A percentile compares a stretch with the other conserved stretches of the same genome.
Conservation (phyloP, 2,888 invertebrate genomes). For the Microctonus brassicae region DNA sequence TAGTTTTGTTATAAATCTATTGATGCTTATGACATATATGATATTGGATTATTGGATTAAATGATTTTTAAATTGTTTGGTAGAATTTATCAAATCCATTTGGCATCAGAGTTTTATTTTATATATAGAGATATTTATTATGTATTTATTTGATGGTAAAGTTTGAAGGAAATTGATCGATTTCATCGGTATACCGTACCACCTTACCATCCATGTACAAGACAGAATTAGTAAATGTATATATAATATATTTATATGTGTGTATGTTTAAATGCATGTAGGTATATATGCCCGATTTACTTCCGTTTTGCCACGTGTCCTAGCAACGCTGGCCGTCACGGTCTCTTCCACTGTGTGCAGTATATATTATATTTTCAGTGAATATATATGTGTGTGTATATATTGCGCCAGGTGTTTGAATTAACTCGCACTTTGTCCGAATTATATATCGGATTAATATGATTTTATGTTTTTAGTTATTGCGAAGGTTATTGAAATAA, state of each 20-base stretch:
- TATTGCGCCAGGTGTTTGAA: background rate
- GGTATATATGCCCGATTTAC: constrained; percentile 11
- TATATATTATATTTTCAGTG: background rate
- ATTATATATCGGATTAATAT: background rate
- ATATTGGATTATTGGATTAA: constrained; percentile 1
- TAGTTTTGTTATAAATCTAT: too few species aligned
- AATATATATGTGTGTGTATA: too few species aligned
- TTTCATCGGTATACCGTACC: constrained; percentile 37
- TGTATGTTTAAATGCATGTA: background rate
- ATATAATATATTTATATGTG: background rate
- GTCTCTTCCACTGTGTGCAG: background rate
- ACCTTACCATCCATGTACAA: constrained; percentile 29
- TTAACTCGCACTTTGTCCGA: background rate
- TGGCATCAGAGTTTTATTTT: background rate
- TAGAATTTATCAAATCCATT: background rate
- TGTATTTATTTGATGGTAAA: background rate
- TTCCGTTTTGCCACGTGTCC: constrained; percentile 39
- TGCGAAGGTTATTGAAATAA: background rate
- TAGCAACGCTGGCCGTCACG: constrained; percentile 23
- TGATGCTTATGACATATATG: background rate
- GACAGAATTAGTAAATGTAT: background rate
- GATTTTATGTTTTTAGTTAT: background rate
- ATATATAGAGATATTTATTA: background rate
- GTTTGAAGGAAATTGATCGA: constrained; percentile 32
- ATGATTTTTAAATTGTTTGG: background rate